Evolutionary conservation across 1,140 invertebrate species (phyloP), one percentile per base, ranked within the genome.

Genomic region (Achatina immaculata): DNA sequence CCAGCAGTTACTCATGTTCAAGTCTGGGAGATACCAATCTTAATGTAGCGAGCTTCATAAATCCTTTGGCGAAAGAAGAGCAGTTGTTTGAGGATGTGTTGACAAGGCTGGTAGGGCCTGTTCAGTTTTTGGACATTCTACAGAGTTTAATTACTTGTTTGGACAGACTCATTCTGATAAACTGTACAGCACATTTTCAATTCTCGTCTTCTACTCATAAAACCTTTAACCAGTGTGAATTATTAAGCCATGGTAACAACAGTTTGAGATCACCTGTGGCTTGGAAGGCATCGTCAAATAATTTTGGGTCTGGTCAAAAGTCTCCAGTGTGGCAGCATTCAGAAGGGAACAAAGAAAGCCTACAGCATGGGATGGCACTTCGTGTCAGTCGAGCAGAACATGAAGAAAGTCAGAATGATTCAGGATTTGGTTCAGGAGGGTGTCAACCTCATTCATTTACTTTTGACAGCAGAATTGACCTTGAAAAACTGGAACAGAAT

Each of bases 401-500:
- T 28, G 24, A 71, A 7, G 68, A 40, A 45, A 9, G 9, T 24
- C 21, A 36, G 24, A 45, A 74, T 24, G 72, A 74, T 48, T 74
- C 72, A 51, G 72, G 72, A 14, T 45, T 38, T 36, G 34, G 24
- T 19, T 74, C 42, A 36, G 75, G 36, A 65, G 31, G 58, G 36
- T 24, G 42, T 2, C 40, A 6, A n/a, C n/a, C 1, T 45, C 28
- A 66, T 58, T 28, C n/a, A 4, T 21, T 48, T 43, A 11, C 14
- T 40, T 38, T 78, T 38, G 58, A 62, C n/a, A 68, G 76, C 43
- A 68, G 84, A 24, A 80, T 79, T 72, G 88, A 89, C 79, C 82
- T 88, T 2, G 73, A 83, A 14, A 45, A 82, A 0, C 84, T 90
- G 68, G 81, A 66, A n/a, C 75, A 73, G 42, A 87, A 85, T 62